These are phyloP conservation scores for Malacosoma neustria DNA, from an alignment of 2,888 invertebrate genomes.

Conservation along the genomic window DNA sequence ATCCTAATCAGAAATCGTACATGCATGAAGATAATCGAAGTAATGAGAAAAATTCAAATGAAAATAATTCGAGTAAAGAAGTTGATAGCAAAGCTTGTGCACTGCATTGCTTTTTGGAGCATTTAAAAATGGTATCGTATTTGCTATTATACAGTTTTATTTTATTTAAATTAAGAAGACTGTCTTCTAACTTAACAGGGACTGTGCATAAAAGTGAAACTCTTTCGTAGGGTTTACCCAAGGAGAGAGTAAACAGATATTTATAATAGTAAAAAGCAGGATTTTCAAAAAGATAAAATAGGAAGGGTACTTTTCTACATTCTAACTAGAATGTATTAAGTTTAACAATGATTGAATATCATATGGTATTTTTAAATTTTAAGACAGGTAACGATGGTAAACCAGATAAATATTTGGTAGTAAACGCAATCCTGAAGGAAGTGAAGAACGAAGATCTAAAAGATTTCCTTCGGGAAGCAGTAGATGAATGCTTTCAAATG, in stretches of 20 bases:
- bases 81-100: conserved; percentile 65
- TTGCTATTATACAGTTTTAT: too few relatives aligned
- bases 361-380: conserved; percentile 9
- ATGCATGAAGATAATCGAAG: conserved; percentile 27
- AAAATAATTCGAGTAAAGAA: conserved; percentile 34
- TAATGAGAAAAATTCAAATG: conserved; percentile 34
- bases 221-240: too few relatives aligned
- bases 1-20: conserved; percentile 41
- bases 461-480: conserved; percentile 81
- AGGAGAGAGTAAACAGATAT: too few relatives aligned
- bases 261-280: too few relatives aligned
- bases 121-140: conserved; percentile 77
- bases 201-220: too few relatives aligned
- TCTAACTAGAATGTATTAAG: too few relatives aligned
- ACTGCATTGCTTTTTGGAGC: conserved; percentile 81
- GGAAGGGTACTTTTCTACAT: too few relatives aligned
- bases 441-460: conserved; percentile 77
- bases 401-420: conserved; percentile 79
- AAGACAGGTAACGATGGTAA: conserved; percentile 76
- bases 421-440: conserved; percentile 76
- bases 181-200: too few relatives aligned
- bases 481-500: conserved; percentile 82
- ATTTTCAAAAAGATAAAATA: too few relatives aligned
- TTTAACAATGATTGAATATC: conserved; percentile 20
- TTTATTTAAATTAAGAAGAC: too few relatives aligned